A percentile compares a stretch with the other conserved stretches of the same genome.
These are phyloP conservation scores for Coracopsis vasa DNA, from an alignment of 2,113 vertebrate species.

Conservation along the genomic window DNA sequence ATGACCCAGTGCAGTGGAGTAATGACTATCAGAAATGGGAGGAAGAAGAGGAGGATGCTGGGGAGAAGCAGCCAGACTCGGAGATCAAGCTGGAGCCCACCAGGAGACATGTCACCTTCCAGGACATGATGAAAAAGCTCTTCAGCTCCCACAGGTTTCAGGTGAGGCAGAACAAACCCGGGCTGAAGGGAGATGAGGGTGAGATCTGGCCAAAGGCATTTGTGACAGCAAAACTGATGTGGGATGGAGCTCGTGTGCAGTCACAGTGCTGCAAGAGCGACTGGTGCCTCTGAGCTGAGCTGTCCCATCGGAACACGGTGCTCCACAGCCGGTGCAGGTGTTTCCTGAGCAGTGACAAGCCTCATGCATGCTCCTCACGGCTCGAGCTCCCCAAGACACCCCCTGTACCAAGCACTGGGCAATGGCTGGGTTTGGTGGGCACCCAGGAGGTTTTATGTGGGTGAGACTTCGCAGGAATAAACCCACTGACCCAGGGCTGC, in stretches of 20 bases:
- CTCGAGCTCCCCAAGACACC: fast-evolving
- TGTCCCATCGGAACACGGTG: fast-evolving
- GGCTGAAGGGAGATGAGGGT: background rate
- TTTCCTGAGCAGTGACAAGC: background rate
- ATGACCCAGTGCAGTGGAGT: constrained; percentile 74
- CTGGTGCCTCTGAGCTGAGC: background rate
- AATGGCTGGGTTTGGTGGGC: background rate
- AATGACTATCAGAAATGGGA: constrained; percentile 69
- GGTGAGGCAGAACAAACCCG: constrained; percentile 66
- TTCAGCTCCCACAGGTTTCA: constrained; percentile 86
- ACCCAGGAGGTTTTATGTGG: background rate
- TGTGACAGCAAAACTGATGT: background rate
- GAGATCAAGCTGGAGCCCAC: constrained; percentile 46
- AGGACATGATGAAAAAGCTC: constrained; percentile 79
- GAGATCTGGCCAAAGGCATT: background rate
- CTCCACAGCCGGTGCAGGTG: background rate
- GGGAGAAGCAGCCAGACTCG: background rate
- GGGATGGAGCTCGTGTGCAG: background rate
- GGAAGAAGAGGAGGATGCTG: constrained; percentile 74
- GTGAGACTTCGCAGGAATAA: background rate
- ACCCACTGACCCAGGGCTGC: fast-evolving
- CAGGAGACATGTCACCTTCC: constrained; percentile 65
- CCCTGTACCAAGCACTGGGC: fast-evolving
- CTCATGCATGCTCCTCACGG: fast-evolving
- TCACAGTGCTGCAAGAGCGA: fast-evolving